Evolutionary conservation across 2,113 vertebrate genomes (phyloP).

Genomic region (Scytalopus superciliaris): DNA sequence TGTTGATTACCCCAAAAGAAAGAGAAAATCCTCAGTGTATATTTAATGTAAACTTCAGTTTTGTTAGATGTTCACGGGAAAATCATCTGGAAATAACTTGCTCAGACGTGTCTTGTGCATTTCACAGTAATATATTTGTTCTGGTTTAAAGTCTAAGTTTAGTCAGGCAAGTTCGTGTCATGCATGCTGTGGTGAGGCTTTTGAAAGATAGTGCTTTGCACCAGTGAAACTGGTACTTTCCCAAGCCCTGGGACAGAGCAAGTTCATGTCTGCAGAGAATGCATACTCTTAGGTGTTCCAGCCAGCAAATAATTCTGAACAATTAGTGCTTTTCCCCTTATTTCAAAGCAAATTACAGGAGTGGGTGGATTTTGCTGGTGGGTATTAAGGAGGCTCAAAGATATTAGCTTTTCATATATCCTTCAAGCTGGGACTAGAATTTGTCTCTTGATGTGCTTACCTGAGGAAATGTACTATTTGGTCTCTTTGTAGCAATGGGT

Average conservation of each 20-base stretch:
- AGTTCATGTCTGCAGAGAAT: not conserved
- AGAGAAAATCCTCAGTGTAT: not conserved
- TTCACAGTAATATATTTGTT: not conserved
- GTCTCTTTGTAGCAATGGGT: not conserved
- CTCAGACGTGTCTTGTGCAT: not conserved
- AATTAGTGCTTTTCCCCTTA: not conserved
- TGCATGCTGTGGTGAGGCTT: not conserved
- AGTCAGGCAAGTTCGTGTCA: not conserved
- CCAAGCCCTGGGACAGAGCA: not conserved
- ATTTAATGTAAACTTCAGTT: conserved; percentile 32
- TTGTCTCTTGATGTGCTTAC: not conserved
- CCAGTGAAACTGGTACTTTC: not conserved
- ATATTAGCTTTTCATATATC: not conserved
- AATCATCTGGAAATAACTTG: not conserved
- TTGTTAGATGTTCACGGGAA: not conserved
- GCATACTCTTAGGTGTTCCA: not conserved
- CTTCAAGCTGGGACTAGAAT: conserved; percentile 15
- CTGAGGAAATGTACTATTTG: not conserved
- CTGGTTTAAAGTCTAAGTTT: not conserved
- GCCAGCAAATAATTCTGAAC: not conserved
- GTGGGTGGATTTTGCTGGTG: conserved; percentile 28
- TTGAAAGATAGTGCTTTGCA: not conserved
- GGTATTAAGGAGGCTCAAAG: not conserved
- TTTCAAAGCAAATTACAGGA: conserved; percentile 36
- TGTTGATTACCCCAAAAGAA: conserved; percentile 33